Conservation (phyloP, 2,113 vertebrate genomes). For the Steatornis caripensis region DNA sequence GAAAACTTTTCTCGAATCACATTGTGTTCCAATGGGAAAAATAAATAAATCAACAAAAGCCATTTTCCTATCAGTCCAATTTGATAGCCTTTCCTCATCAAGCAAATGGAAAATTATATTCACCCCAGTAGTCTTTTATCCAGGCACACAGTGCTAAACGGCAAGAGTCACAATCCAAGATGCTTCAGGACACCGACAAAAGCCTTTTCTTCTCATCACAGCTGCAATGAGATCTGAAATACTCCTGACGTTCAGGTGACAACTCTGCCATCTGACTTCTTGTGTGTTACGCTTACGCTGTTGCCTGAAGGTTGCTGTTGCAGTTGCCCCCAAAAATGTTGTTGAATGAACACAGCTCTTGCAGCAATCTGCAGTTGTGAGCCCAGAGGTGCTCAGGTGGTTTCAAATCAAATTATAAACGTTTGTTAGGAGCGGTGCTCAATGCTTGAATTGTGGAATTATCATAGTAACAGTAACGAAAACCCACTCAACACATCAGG, state of each 20-base stretch:
- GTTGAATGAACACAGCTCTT: neutral
- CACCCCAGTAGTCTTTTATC: neutral
- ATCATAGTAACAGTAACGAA: neutral
- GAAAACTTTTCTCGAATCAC: neutral
- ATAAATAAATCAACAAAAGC: neutral
- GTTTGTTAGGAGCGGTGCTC: neutral
- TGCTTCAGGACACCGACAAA: neutral
- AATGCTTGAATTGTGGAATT: neutral
- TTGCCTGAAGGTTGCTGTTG: neutral
- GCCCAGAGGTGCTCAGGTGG: neutral
- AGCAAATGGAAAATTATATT: neutral
- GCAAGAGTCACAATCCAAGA: neutral
- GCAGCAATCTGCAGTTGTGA: neutral
- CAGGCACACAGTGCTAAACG: neutral
- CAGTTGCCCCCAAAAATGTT: neutral
- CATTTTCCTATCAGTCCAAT: neutral
- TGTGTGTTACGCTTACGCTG: fast-evolving
- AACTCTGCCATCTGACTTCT: neutral
- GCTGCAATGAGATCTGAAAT: neutral
- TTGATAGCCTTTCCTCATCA: neutral
- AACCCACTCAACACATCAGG: neutral
- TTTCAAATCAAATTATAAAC: neutral
- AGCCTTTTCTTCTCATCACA: neutral
- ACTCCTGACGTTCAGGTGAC: neutral
- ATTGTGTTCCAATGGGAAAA: neutral